Conservation (phyloP, 2,113 vertebrate species). For the Mastomys natalensis region DNA sequence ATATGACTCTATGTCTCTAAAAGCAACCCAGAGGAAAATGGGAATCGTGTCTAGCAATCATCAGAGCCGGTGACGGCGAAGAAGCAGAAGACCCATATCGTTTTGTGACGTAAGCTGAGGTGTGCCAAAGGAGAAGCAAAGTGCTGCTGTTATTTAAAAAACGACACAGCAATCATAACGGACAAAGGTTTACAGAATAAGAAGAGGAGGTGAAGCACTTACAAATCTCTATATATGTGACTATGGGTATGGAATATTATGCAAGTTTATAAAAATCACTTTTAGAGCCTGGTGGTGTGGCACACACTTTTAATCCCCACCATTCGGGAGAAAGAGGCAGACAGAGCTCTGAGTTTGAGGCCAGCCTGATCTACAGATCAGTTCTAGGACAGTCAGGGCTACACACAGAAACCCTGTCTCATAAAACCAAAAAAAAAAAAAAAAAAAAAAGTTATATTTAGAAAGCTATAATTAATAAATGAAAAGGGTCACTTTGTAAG, state of each 20-base stretch:
- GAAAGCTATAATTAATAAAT: conserved; percentile 49
- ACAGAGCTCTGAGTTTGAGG: background rate
- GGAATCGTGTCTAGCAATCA: background rate
- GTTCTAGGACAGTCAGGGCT: background rate
- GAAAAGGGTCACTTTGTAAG: conserved; percentile 42
- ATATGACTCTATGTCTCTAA: background rate
- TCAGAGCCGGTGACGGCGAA: background rate
- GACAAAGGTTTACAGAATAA: conserved; percentile 21
- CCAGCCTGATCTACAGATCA: background rate
- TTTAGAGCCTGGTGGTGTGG: background rate
- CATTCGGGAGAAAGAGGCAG: background rate
- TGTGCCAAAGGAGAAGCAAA: background rate
- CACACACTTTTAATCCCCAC: background rate
- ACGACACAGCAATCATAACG: background rate
- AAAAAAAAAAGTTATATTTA: background rate
- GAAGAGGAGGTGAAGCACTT: background rate
- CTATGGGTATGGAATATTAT: conserved; percentile 16
- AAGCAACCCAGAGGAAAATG: background rate
- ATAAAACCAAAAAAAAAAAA: background rate
- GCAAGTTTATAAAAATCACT: conserved; percentile 30
- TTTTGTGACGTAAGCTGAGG: background rate
- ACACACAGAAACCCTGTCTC: background rate
- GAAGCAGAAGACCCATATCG: rapidly evolving
- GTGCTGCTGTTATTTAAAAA: background rate
- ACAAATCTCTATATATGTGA: background rate